Evolutionary conservation across 2,113 vertebrate species (phyloP), one percentile per base, ranked within the genome.

Genomic region (Panthera tigris): DNA sequence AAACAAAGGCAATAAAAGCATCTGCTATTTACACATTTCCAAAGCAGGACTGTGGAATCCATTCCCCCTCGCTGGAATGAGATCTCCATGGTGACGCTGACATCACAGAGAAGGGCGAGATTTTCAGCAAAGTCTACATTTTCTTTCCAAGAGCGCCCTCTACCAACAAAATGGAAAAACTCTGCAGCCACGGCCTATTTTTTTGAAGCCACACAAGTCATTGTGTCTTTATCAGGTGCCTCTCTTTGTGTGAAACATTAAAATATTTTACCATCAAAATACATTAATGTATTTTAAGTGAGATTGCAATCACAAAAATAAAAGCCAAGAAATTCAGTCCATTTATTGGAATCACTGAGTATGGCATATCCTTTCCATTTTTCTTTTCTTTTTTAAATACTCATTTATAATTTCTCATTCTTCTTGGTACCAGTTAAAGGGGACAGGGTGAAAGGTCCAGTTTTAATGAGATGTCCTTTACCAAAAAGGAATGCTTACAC

Each of bases 71-170:
- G 27, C 65, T 91, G 94, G 65, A 98, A 96, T 61, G 76, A 97
- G 98, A 97, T 99, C 98, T 97, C 99, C 99, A 99, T 99, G 98
- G 99, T 97, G 98, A 99, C 84, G 95, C 91, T 96, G 73, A 98
- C 98, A 98, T 98, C 90, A 97, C 55, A 63, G 96, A 97, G 94
- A 98, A 86, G 93, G 76, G 97, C 92, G 48, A 97, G 96, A 76
- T 88, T 91, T 94, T 98, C 97, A 96, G 92, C 89, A 39, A 65
- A 71, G 68, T 10, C 45, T 84, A 83, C 94, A 98, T 98, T 98
- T 94, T 94, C 98, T 98, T 98, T 98, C 97, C 98, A 98, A 98
- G 97, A 97, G 97, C 97, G 98, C 98, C 98, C 98, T 99, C 98
- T 99, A 94, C 97, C 98, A 96, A 97, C 76, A 69, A 97, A 57